Evolutionary conservation across 2,797 vertebrate genomes (phyloP).

Genomic region (Sus cebifrons): DNA sequence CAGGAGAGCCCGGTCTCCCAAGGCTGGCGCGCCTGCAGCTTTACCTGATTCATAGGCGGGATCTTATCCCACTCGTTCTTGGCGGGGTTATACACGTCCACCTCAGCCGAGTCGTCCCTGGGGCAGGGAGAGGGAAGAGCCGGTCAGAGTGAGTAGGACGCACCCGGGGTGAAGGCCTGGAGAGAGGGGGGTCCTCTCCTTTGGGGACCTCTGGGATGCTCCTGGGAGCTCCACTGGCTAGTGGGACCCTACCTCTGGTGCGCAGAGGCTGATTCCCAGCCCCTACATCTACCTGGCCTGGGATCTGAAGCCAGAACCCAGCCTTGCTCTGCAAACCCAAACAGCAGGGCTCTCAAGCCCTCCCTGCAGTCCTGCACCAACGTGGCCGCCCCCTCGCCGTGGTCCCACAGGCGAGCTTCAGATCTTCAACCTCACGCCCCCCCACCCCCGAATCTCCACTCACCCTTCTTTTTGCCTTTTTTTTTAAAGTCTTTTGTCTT

Average conservation of each 20-base stretch:
- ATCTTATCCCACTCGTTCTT: conserved; percentile 98
- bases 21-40: accelerated
- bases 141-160: not conserved
- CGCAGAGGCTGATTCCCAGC: not conserved
- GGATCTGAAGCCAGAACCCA: no score
- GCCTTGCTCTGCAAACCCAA: not conserved
- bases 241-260: not conserved
- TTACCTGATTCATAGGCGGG: conserved; percentile 97
- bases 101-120: conserved; percentile 98
- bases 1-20: not conserved
- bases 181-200: not conserved
- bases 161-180: not conserved
- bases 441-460: no score
- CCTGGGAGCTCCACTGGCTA: not conserved
- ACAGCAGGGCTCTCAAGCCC: not conserved
- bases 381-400: accelerated
- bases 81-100: conserved; percentile 96
- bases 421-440: not conserved
- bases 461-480: no score
- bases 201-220: not conserved
- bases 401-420: accelerated
- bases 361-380: not conserved
- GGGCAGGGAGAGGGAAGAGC: not conserved
- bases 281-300: not conserved
- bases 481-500: no score